These are phyloP conservation scores for Spizaetus ornatus DNA, from an alignment of 2,113 vertebrate species.

Conservation along the genomic window DNA sequence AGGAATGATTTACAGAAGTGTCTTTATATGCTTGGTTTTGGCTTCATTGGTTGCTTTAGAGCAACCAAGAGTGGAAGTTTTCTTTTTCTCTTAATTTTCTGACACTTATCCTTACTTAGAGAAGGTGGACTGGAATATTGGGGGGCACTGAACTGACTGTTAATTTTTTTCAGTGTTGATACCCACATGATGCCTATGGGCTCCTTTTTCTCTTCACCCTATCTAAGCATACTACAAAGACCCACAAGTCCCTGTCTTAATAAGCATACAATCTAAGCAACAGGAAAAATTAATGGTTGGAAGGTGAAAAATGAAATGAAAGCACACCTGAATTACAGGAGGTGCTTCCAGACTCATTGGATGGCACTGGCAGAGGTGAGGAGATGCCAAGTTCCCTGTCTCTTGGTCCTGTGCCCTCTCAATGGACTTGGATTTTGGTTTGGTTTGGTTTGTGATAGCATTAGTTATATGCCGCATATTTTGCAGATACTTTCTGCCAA, in stretches of 20 bases:
- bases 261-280: not conserved
- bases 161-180: not conserved
- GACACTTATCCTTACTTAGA: not conserved
- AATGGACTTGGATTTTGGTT: not conserved
- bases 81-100: not conserved
- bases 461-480: rapidly evolving
- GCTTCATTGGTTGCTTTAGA: not conserved
- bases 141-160: not conserved
- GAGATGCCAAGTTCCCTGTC: not conserved
- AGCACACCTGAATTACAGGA: not conserved
- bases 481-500: not conserved
- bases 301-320: not conserved
- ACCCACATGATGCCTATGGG: not conserved
- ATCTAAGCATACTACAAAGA: not conserved
- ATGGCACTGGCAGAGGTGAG: not conserved
- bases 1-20: not conserved
- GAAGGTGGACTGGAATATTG: not conserved
- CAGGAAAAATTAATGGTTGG: not conserved
- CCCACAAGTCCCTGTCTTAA: not conserved
- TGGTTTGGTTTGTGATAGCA: not conserved
- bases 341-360: not conserved
- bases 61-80: not conserved
- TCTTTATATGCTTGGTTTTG: not conserved
- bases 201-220: not conserved
- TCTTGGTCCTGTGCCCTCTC: not conserved